Base-by-base conservation (phyloP, 2,797 vertebrate species). In the Microctenopoma steveboyesi region DNA sequence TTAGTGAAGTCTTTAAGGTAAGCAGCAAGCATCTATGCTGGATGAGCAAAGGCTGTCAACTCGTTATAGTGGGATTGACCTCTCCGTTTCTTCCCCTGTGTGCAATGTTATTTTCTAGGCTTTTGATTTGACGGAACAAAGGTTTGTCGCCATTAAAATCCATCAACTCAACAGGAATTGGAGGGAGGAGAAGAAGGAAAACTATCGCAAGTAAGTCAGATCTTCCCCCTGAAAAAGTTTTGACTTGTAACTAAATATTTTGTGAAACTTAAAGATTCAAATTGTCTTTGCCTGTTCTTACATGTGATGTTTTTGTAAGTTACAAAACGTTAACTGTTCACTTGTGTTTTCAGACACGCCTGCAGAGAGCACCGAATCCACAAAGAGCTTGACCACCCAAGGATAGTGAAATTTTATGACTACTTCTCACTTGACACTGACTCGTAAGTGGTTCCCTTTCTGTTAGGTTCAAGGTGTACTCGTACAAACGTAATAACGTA, bases 131-230 rank as follows among this genome's bases (percentile, higher is more conserved):
- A 98, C 96, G 49, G 98, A 99, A 91, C 98, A 99, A 91, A 95
- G 97, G 86, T 99, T 98, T 0, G 98, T 99, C 91, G 98, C 97
- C 88, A 96, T 99, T 90, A 99, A 99, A 95, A 99, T 99, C 89
- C 97, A 99, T 91, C 97, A 99, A 89, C 96, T 99, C 86, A 99
- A 98, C 94, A 99, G 99, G 92, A 99, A 97, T 92, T 99, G 98
- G 98, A 95, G 96, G 74, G 98, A 99, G 72, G 98, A 99, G 91
- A 99, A 99, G 92, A 99, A 99, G 78, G 96, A 98, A 79, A 99
- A 99, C 92, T 99, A 99, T 87, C 98, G 98, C 92, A 99, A 97
- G 98, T 99, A 72, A 85, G 92, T 87, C 15, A 40, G 25, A n/a
- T 2, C n/a, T 1, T 0, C 3, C 7, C 3, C 53, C 12, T 14